phyloP scores from a whole-genome alignment of 1,140 invertebrate genomes.

The Drosophila melanogaster region Release_6_plus_ISO1_MT NC_004354.4:16506501-16507000 shows the following conservation, averaged over 20 bases:
- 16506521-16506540: conserved; percentile 73
- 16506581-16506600: conserved; percentile 51
- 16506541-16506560: conserved; percentile 36
- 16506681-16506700: conserved; percentile 33
- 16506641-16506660: conserved; percentile 28
- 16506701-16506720: background rate
- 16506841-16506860: conserved; percentile 71
- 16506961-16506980: conserved; percentile 58
- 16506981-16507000: background rate
- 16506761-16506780: conserved; percentile 48
- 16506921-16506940: conserved; percentile 24
- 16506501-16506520: conserved; percentile 72
- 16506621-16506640: conserved; percentile 75
- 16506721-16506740: background rate
- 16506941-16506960: conserved; percentile 57
- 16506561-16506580: conserved; percentile 32
- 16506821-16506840: conserved; percentile 31
- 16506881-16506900: background rate
- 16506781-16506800: conserved; percentile 26
- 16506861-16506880: conserved; percentile 14
- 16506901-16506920: conserved; percentile 7
- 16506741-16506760: conserved; percentile 39
- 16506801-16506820: conserved; percentile 47
- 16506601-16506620: conserved; percentile 54
- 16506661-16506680: conserved; percentile 32